Evolutionary conservation across 2,888 invertebrate genomes (phyloP), one percentile per base, ranked within the genome.

Genomic region (Taphrorychus bicolor): DNA sequence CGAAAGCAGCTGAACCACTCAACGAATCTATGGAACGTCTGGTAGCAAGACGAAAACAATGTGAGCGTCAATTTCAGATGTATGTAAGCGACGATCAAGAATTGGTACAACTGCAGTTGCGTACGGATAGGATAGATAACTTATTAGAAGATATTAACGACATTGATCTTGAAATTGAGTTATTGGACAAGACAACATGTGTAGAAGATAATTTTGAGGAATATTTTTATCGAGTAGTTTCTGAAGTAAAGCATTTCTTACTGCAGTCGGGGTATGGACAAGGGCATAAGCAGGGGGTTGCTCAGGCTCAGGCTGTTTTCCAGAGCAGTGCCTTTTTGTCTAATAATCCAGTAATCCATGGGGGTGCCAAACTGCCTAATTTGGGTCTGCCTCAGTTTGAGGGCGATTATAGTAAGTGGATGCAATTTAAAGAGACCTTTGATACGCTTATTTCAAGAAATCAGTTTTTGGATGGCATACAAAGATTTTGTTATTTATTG

Each of bases 401-500:
- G 24, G 73, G 73, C 0, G 14, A 32, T 1, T 72, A 69, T 61
- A 23, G 56, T 14, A 56, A 14, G 0, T 71, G 71, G 71, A 11
- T 68, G 2, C 61, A 72, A 53, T 73, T 69, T 53, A 16, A 56
- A 4, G 73, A 73, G 9, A 59, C 67, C 0, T 71, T 65, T 56
- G 40, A 62, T 3, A 58, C 64, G 40, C 17, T 73, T 2, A 67
- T 71, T 11, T 63, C 71, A 52, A 32, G 52, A 5, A 66, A 70
- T 52, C 24, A 49, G 3, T 7, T 18, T 5, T 42, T 73, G 14
- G 18, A 54, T 23, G 22, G 63, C 16, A 61, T 71, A 42, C 66
- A 72, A 59, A 72, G 69, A 24, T 73, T 73, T 40, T 63, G 70
- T 56, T 73, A 73, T 53, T 42, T 72, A 5, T 23, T 68, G 16